Conservation (phyloP, 92 coral and sea anemone species). For the Virgularia gustaviana region DNA sequence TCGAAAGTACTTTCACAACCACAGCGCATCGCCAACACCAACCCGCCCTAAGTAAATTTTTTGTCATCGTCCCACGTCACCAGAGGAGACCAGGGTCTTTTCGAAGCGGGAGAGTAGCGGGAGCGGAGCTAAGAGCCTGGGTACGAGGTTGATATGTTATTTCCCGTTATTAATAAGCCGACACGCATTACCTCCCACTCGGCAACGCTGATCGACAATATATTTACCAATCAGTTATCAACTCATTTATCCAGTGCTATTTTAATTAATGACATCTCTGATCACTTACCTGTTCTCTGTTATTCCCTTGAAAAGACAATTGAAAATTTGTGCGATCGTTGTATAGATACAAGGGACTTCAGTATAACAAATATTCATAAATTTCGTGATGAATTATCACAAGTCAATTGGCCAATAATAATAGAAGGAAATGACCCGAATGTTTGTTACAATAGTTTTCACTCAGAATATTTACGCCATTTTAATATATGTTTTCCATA, state of each 20-base stretch:
- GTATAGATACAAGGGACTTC: slow-evolving; percentile 8
- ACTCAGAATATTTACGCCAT: slow-evolving; percentile 22
- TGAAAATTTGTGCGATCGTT: neutral
- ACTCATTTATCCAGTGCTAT: slow-evolving; percentile 12
- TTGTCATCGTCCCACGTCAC: no score
- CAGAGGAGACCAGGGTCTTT: no score
- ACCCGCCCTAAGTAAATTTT: no score
- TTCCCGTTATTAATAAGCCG: slow-evolving; percentile 52
- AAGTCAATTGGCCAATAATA: slow-evolving; percentile 22
- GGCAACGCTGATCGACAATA: slow-evolving; percentile 57
- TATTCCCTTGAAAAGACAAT: neutral
- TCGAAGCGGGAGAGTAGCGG: no score
- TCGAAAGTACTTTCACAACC: no score
- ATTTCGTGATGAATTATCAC: slow-evolving; percentile 20
- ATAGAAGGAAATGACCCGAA: neutral
- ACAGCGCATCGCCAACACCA: no score
- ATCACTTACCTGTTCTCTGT: slow-evolving; percentile 46
- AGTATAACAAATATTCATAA: slow-evolving; percentile 13
- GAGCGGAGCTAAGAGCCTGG: no score
- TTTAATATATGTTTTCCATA: slow-evolving; percentile 39
- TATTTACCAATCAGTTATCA: slow-evolving; percentile 38
- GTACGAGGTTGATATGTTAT: no score
- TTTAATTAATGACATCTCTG: slow-evolving; percentile 47
- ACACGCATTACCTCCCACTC: slow-evolving; percentile 52
- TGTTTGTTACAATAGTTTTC: slow-evolving; percentile 4